Conservation (phyloP, 64 coral and sea anemone genomes). For the Exaiptasia diaphana region DNA sequence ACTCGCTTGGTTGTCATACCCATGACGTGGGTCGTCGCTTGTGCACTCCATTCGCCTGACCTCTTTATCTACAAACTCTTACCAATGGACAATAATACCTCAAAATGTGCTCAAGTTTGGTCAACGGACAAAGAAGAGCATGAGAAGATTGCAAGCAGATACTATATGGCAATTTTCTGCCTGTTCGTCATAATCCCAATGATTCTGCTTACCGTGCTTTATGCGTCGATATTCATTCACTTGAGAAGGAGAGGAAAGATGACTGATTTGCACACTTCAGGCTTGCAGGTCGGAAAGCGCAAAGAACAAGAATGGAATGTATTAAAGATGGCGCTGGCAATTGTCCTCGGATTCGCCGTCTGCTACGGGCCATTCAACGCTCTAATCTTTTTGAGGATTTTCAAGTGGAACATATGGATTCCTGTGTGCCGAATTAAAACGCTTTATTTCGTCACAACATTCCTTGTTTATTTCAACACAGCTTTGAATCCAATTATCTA, state of each 20-base stretch:
- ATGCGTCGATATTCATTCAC: background rate
- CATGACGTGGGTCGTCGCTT: background rate
- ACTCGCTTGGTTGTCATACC: background rate
- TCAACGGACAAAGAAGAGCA: background rate
- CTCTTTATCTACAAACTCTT: background rate
- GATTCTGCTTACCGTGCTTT: background rate
- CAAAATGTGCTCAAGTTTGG: background rate
- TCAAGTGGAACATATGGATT: background rate
- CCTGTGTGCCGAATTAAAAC: background rate
- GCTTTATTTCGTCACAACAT: background rate
- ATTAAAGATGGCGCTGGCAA: background rate
- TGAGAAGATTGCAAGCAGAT: background rate
- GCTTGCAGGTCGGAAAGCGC: background rate
- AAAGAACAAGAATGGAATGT: slow-evolving; percentile 20
- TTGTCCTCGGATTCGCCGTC: background rate
- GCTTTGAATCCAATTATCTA: slow-evolving; percentile 16
- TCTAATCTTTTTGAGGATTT: slow-evolving; percentile 1
- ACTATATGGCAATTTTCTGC: slow-evolving; percentile 11
- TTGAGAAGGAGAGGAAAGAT: background rate
- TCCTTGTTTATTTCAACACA: background rate
- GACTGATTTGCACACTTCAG: background rate
- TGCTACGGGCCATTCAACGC: slow-evolving; percentile 9
- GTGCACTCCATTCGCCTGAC: background rate
- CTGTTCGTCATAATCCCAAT: background rate
- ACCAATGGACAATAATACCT: background rate